These are phyloP conservation scores for Drosophila varians DNA, from an alignment of 1,140 invertebrate genomes.

Conservation along the genomic window DNA sequence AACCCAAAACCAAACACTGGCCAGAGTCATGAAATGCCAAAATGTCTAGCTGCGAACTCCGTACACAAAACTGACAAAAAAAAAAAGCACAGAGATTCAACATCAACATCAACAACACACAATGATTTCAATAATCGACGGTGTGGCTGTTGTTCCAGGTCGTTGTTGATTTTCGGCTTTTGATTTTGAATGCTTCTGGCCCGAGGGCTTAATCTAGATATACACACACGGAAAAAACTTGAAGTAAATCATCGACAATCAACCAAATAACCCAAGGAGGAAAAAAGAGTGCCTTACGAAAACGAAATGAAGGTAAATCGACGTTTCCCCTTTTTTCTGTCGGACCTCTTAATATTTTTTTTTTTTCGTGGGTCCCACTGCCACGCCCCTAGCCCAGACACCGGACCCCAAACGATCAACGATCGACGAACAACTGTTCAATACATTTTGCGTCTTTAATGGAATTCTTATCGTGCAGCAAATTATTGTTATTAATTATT, in stretches of 20 bases:
- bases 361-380: slow-evolving; percentile 23
- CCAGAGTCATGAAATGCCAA: slow-evolving; percentile 72
- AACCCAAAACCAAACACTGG: slow-evolving; percentile 30
- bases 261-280: slow-evolving; percentile 16
- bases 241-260: slow-evolving; percentile 60
- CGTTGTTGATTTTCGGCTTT: slow-evolving; percentile 40
- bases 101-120: too few relatives aligned
- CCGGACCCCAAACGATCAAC: slow-evolving; percentile 12
- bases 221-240: slow-evolving; percentile 39
- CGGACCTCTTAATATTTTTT: slow-evolving; percentile 28
- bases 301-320: slow-evolving; percentile 51
- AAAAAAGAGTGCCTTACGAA: slow-evolving; percentile 62
- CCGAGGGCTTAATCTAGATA: slow-evolving; percentile 78
- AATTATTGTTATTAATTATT: slow-evolving; percentile 83
- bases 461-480: slow-evolving; percentile 82
- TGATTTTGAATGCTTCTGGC: slow-evolving; percentile 45
- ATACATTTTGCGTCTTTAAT: slow-evolving; percentile 81
- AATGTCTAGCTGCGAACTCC: slow-evolving; percentile 76
- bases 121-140: slow-evolving; percentile 79
- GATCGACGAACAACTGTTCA: slow-evolving; percentile 58
- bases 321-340: slow-evolving; percentile 55
- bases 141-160: slow-evolving; percentile 38
- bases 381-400: slow-evolving; percentile 43
- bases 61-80: slow-evolving; percentile 53
- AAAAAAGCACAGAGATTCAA: slow-evolving; percentile 34